Percentiles rank a stretch among this genome's conserved stretches.
These are phyloP conservation scores for Carpatolechia fugitivella DNA, from an alignment of 2,888 invertebrate genomes.

Conservation along the genomic window DNA sequence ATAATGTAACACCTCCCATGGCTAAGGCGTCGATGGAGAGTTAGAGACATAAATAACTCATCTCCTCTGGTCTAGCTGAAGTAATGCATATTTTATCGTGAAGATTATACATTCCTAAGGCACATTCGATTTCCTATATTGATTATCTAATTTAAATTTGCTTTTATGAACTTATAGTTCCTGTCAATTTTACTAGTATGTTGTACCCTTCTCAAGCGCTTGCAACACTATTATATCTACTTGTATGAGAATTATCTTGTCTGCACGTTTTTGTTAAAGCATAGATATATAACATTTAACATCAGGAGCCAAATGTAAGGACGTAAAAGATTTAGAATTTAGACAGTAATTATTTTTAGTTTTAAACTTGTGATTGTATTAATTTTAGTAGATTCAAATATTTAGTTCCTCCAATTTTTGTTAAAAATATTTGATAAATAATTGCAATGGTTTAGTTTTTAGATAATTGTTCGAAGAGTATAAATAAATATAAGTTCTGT, in stretches of 20 bases:
- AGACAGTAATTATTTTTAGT: conserved; percentile 64
- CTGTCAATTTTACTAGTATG: conserved; percentile 20
- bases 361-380: conserved; percentile 69
- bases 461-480: conserved; percentile 73
- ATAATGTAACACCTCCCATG: not conserved
- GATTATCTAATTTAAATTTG: conserved; percentile 11
- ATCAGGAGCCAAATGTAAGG: conserved; percentile 74
- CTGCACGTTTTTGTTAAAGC: conserved; percentile 42
- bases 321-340: conserved; percentile 61
- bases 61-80: not conserved
- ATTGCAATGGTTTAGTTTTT: conserved; percentile 62
- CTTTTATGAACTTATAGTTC: conserved; percentile 24
- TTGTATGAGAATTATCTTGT: conserved; percentile 30
- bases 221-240: conserved; percentile 18
- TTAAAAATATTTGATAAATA: conserved; percentile 72
- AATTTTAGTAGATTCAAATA: conserved; percentile 66
- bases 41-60: too few species aligned
- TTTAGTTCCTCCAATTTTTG: conserved; percentile 76
- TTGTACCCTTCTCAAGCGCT: not conserved
- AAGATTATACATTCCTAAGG: conserved; percentile 4
- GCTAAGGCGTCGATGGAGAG: too few species aligned
- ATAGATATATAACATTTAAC: conserved; percentile 40
- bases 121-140: conserved; percentile 16
- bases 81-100: not conserved
- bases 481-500: conserved; percentile 71